These are phyloP conservation scores for Hylia prasina DNA, from an alignment of 2,113 vertebrate genomes.

Conservation along the genomic window DNA sequence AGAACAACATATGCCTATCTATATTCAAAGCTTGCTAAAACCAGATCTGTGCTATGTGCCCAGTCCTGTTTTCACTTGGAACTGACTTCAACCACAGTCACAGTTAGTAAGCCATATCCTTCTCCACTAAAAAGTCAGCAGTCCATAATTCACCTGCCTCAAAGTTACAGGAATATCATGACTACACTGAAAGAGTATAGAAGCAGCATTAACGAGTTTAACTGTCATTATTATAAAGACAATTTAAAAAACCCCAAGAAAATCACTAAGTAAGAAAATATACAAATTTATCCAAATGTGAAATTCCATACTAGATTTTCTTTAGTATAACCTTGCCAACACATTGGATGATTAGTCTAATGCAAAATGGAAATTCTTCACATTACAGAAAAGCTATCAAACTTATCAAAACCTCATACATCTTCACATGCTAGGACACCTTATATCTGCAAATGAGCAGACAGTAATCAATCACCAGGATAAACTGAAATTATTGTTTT, in stretches of 20 bases:
- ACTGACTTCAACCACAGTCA: background rate
- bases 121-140: background rate
- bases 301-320: background rate
- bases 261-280: background rate
- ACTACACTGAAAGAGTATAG: background rate
- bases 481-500: background rate
- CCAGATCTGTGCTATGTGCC: background rate
- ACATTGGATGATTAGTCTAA: background rate
- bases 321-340: background rate
- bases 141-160: background rate
- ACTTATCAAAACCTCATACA: background rate
- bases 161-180: background rate
- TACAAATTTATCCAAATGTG: background rate
- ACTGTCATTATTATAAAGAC: background rate
- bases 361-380: background rate
- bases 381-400: background rate
- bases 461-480: background rate
- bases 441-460: background rate
- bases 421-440: background rate
- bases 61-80: background rate
- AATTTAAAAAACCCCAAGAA: rapidly evolving
- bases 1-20: background rate
- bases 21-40: background rate
- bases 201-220: background rate
- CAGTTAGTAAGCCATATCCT: background rate